Percentiles rank a stretch among this genome's conserved stretches.
phyloP scores from a whole-genome alignment of 2,797 vertebrate species.

The Coregonus sp. region DNA sequence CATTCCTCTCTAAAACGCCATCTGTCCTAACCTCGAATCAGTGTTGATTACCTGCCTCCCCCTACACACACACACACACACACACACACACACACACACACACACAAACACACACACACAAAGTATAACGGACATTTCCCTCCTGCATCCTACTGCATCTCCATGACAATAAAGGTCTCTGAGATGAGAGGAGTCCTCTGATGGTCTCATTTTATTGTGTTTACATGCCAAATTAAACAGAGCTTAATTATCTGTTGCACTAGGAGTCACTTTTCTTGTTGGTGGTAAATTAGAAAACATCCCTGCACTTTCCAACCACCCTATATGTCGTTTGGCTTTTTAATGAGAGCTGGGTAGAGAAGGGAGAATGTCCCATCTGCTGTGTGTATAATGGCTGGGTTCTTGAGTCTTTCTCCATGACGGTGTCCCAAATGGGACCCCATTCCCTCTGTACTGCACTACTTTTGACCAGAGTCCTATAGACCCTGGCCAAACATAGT shows the following conservation, averaged over 20 bases:
- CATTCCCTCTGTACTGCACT: conserved; percentile 60
- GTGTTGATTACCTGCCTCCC: conserved; percentile 47
- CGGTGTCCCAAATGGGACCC: conserved; percentile 45
- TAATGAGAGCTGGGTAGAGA: conserved; percentile 55
- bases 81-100: too few relatives aligned
- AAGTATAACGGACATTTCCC: background rate
- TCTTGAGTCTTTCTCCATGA: conserved; percentile 57
- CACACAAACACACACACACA: too few relatives aligned
- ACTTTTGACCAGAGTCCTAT: conserved; percentile 41
- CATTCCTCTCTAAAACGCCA: conserved; percentile 40
- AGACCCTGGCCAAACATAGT: conserved; percentile 55
- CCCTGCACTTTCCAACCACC: conserved; percentile 35
- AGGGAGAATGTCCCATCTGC: conserved; percentile 67
- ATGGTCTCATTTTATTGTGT: conserved; percentile 38
- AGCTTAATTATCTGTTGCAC: conserved; percentile 27
- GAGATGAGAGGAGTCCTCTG: conserved; percentile 17
- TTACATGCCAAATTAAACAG: conserved; percentile 45
- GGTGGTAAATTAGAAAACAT: conserved; percentile 54
- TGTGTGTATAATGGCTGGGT: conserved; percentile 65
- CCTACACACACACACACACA: background rate
- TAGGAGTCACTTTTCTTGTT: conserved; percentile 20
- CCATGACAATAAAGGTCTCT: conserved; percentile 2
- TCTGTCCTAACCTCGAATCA: conserved; percentile 53
- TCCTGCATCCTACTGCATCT: conserved; percentile 6
- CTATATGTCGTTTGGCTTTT: conserved; percentile 59